These are phyloP conservation scores for Venturia canescens DNA, from an alignment of 1,140 invertebrate species.

Conservation along the genomic window DNA sequence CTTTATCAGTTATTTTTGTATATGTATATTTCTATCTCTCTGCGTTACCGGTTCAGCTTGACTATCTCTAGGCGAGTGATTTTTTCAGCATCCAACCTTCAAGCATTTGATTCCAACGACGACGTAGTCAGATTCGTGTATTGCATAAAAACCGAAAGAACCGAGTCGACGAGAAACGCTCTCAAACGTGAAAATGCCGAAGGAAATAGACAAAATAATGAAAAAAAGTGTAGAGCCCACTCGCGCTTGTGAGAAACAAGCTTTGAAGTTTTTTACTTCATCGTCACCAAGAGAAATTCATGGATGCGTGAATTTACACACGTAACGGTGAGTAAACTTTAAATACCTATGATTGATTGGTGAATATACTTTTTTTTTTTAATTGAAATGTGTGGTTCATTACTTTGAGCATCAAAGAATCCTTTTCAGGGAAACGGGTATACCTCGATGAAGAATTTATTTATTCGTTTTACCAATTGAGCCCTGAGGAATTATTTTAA, in stretches of 20 bases:
- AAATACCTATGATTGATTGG: neutral
- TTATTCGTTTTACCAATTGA: too few relatives aligned
- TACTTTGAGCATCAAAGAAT: neutral
- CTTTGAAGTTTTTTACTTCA: constrained; percentile 28
- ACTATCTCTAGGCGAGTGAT: neutral
- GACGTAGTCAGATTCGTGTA: constrained; percentile 4
- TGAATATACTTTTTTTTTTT: neutral
- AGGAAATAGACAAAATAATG: neutral
- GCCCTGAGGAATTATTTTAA: too few relatives aligned
- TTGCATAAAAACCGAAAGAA: neutral
- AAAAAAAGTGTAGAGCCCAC: neutral
- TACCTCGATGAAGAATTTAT: too few relatives aligned
- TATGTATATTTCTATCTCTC: constrained; percentile 1
- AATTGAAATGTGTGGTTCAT: neutral
- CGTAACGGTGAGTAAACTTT: neutral
- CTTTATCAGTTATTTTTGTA: constrained; percentile 16
- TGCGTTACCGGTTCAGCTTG: neutral
- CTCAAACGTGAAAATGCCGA: neutral
- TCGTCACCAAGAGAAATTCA: neutral
- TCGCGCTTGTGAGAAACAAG: neutral
- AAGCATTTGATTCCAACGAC: neutral
- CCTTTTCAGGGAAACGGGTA: neutral
- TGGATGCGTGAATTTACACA: neutral
- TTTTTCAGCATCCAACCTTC: constrained; percentile 4
- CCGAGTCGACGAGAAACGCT: neutral